Evolutionary conservation across 2,113 vertebrate species (phyloP).

Genomic region (Lepus americanus): DNA sequence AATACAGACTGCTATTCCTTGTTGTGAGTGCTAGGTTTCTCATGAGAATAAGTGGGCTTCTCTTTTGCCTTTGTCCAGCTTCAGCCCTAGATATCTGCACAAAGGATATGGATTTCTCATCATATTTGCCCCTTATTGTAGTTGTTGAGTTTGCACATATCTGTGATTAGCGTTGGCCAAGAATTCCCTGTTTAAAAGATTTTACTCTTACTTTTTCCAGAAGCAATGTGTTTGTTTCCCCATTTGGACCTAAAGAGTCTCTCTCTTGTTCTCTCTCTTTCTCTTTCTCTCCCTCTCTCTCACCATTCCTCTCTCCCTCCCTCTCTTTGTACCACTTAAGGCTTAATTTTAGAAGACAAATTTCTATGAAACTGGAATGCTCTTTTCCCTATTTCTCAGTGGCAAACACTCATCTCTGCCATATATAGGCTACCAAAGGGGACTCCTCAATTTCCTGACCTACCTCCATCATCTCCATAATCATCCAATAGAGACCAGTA

Average conservation of each 20-base stretch:
- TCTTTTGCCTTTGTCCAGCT: neutral
- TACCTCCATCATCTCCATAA: neutral
- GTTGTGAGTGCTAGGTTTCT: neutral
- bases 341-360: neutral
- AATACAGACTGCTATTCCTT: neutral
- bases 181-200: neutral
- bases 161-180: neutral
- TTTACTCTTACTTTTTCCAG: neutral
- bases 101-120: neutral
- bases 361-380: neutral
- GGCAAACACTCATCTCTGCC: too few species aligned
- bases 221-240: neutral
- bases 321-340: neutral
- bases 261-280: too few species aligned
- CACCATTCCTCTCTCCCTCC: neutral
- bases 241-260: neutral
- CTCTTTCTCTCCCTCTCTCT: neutral
- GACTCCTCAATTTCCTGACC: neutral
- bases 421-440: rapidly evolving
- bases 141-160: neutral
- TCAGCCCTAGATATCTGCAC: neutral
- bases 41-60: rapidly evolving
- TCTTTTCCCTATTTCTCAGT: neutral
- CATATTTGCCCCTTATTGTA: neutral
- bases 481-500: rapidly evolving